A percentile compares a stretch with the other conserved stretches of the same genome.
phyloP scores from a whole-genome alignment of 2,797 vertebrate species.

The Lateolabrax maculatus region DNA sequence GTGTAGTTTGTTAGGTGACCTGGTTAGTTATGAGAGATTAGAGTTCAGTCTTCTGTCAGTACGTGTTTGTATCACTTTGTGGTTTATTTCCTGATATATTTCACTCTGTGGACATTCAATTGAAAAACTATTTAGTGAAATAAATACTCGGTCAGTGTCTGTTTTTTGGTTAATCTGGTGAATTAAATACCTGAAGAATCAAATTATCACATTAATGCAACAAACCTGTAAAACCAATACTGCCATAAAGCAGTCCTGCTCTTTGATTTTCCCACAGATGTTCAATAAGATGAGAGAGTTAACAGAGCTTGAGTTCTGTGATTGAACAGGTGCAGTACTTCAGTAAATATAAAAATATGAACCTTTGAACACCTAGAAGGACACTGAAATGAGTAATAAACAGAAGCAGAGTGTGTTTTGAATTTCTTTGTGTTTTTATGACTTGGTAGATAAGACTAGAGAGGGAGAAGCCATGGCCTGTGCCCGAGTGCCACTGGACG shows the following conservation, averaged over 20 bases:
- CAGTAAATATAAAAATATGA: not conserved
- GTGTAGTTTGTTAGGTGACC: no score
- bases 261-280: no score
- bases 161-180: no score
- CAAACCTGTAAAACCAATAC: not conserved
- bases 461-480: constrained; percentile 75
- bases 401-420: not conserved
- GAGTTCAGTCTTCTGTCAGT: no score
- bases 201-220: no score
- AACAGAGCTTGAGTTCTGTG: not conserved
- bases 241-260: no score
- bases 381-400: not conserved
- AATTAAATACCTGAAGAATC: no score
- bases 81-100: not conserved
- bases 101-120: not conserved
- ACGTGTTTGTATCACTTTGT: no score
- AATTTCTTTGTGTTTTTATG: not conserved
- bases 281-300: no score
- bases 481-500: constrained; percentile 88
- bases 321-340: not conserved
- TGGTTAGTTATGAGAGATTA: no score
- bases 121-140: not conserved
- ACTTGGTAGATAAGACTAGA: constrained; percentile 13
- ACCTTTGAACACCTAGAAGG: not conserved
- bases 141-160: no score